A percentile compares a stretch with the other conserved stretches of the same genome.
Conservation (phyloP, 2,797 vertebrate genomes). For the Mormyrops boulengeri region DNA sequence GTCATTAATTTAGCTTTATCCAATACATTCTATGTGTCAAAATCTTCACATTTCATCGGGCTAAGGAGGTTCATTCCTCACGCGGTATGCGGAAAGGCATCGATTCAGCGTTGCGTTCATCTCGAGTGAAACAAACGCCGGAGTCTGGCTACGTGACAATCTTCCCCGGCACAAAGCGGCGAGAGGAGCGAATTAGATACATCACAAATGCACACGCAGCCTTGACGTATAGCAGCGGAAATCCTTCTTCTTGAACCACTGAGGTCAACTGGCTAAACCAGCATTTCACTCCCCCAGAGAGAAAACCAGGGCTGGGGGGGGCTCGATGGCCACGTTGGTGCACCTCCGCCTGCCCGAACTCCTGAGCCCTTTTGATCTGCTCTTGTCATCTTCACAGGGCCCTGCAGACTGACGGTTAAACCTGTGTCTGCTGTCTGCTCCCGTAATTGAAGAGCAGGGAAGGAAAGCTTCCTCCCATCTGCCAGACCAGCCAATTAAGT, state of each 20-base stretch:
- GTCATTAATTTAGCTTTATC: background rate
- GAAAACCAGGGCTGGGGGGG: background rate
- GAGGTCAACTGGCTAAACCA: background rate
- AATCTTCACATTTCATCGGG: background rate
- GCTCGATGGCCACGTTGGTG: background rate
- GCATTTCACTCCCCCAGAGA: background rate
- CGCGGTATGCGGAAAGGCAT: background rate
- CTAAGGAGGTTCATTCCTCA: background rate
- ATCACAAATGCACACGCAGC: background rate
- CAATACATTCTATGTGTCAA: background rate
- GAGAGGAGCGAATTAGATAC: background rate
- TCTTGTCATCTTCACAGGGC: conserved; percentile 13
- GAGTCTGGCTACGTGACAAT: background rate
- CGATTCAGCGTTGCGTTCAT: background rate
- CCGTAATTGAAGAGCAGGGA: conserved; percentile 35
- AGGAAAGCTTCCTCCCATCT: conserved; percentile 39
- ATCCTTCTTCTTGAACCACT: background rate
- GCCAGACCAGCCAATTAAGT: conserved; percentile 39
- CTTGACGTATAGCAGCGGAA: no score
- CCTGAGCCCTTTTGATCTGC: background rate
- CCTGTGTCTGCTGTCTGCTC: conserved; percentile 20
- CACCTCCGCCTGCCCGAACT: background rate
- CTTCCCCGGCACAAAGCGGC: background rate
- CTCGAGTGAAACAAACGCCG: background rate
- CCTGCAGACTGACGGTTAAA: conserved; percentile 15